Evolutionary conservation across 2,888 invertebrate genomes (phyloP), one percentile per base, ranked within the genome.

Genomic region (Caenorhabditis becei): DNA sequence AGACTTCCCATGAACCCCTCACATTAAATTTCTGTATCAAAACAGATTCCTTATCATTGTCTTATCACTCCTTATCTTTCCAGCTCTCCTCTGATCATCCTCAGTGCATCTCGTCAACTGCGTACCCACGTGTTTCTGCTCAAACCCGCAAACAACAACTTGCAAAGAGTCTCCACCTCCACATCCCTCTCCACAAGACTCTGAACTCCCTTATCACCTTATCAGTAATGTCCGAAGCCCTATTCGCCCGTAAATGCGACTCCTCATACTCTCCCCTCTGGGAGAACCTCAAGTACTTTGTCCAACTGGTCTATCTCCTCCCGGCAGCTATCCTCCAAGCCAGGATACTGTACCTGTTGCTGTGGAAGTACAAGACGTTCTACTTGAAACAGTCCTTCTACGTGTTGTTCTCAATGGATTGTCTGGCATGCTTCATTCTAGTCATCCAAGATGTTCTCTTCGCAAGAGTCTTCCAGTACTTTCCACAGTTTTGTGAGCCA

Each of bases 341-440:
- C 2, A 35, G 78, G 18, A 61, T 79, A 3, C 24, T 79, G 4
- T 79, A 26, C 11, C 49, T 79, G 16, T 47, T 79, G 47, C 23
- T 47, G 3, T 61, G 53, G 54, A 79, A 79, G 58, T 37, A 37
- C 41, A 35, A 51, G 24, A 32, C 10, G 2, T 37, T 66, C 23
- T 79, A 79, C 37, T 26, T 71, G 56, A 72, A 71, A 24, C 71
- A 79, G n/a, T 79, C 78, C n/a, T 79, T 79, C 20, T 79, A 79
- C 26, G 18, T 72, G 14, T 14, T 79, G 0, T 79, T 79, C 41
- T 10, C 28, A 0, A 53, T 72, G 61, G 62, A 67, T n/a, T 71
- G 71, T 18, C 10, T 66, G 14, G 53, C 67, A 14, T 66, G 78
- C 41, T 79, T 79, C 20, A 62, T 67, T 18, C 41, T 72, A 0